These are phyloP conservation scores for Proterorhinus semilunaris DNA, from an alignment of 2,113 vertebrate species.

Conservation along the genomic window DNA sequence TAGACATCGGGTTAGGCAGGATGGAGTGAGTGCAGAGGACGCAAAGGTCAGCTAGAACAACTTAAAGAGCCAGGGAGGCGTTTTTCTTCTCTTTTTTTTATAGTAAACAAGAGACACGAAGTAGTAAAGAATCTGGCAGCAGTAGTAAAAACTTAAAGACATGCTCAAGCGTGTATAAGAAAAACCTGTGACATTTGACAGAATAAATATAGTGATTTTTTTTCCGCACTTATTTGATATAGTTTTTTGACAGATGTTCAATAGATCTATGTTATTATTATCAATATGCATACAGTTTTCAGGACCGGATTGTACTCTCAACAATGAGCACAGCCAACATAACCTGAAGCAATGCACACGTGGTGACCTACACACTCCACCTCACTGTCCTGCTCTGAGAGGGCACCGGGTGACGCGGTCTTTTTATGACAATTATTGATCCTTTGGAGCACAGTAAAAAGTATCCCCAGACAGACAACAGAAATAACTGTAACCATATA, in stretches of 20 bases:
- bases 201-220: too few relatives aligned
- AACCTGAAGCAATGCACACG: not conserved
- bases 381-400: conserved; percentile 66
- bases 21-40: not conserved
- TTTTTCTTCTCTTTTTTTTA: not conserved
- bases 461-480: conserved; percentile 80
- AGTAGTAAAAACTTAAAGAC: not conserved
- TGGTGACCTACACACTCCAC: conserved; percentile 46
- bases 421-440: conserved; percentile 83
- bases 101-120: not conserved
- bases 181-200: too few relatives aligned
- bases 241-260: too few relatives aligned
- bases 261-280: not conserved
- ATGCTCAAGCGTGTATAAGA: too few relatives aligned
- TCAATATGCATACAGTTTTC: not conserved
- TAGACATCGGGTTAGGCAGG: conserved; percentile 21
- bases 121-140: not conserved
- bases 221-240: too few relatives aligned
- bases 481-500: conserved; percentile 85
- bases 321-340: not conserved
- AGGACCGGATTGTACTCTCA: not conserved
- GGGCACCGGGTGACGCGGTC: conserved; percentile 75
- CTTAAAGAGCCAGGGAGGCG: not conserved
- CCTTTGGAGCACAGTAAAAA: conserved; percentile 76
- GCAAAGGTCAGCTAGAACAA: conserved; percentile 9